Base-by-base conservation (phyloP, 2,797 vertebrate genomes). In the Nyctalus aviator region DNA sequence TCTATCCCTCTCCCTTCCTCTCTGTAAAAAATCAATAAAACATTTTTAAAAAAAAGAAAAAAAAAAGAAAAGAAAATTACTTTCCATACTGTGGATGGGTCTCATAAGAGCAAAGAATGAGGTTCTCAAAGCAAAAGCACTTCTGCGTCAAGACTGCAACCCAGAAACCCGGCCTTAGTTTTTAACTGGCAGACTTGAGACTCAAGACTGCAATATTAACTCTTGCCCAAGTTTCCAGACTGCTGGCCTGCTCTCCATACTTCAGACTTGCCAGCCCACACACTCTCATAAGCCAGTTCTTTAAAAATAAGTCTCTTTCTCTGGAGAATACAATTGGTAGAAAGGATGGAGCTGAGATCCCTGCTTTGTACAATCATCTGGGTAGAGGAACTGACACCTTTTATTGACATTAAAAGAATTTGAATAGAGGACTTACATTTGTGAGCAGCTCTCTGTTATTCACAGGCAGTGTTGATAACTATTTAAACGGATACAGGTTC, bases 241-340 rank as follows among this genome's bases (percentile, higher is more conserved):
- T n/a, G 27, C 37, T 75, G 44, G n/a, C 48, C 41, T 68, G 23
- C 27, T 83, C 69, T 46, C 17, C 32, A 59, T 32, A 27, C 48
- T 32, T 86, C 69, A 88, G 73, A 75, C 4, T 32, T 71, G 4
- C 27, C 86, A 77, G 7, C 6, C n/a, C 59, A 46, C 35, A 75
- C 59, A 75, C 44, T 2, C n/a, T 3, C 4, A 35, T 37, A 59
- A 94, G 23, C 27, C 48, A 88, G 77, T 88, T 91, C 73, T 64
- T 77, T 84, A 81, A 84, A 84, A 93, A 77, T 69, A 77, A 48
- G 35, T 69, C 41, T 78, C 17, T 92, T 92, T 90, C 57, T 48
- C 48, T 62, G 20, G 32, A 88, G 21, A 53, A 89, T 35, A 44
- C 0, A 20, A 13, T 21, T 37, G 59, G 27, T 62, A 41, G 27